phyloP scores from a whole-genome alignment of 2,888 invertebrate genomes.

The Protula sp. region DNA sequence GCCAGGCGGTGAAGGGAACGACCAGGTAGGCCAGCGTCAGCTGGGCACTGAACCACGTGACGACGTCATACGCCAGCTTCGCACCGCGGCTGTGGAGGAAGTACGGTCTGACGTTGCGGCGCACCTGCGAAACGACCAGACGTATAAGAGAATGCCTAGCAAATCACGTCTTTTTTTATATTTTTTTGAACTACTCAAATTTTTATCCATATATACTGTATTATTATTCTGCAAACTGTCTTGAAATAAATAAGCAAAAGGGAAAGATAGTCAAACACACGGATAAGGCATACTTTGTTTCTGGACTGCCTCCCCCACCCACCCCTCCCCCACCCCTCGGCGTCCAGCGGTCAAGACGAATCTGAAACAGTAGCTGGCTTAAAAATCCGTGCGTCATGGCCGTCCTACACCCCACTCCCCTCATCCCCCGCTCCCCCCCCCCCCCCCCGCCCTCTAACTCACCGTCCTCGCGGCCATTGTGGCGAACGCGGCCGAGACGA shows the following conservation, averaged over 20 bases:
- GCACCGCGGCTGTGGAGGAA: constrained; percentile 10
- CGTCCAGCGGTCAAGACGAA: no score
- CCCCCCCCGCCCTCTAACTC: no score
- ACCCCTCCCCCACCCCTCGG: no score
- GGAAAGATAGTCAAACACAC: no score
- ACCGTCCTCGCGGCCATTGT: constrained; percentile 20
- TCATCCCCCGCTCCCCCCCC: no score
- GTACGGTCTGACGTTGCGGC: constrained; percentile 13
- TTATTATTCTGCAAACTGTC: background rate
- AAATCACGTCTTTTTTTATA: background rate
- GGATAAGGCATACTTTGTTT: no score
- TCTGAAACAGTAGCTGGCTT: no score
- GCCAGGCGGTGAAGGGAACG: constrained; percentile 32
- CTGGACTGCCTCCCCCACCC: no score
- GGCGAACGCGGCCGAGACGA: constrained; percentile 18
- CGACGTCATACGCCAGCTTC: constrained; percentile 27
- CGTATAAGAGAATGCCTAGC: background rate
- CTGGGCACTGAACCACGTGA: constrained; percentile 33
- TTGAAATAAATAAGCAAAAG: background rate
- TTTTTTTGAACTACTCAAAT: background rate
- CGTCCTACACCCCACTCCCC: no score
- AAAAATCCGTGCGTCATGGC: no score
- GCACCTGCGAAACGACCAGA: constrained; percentile 7
- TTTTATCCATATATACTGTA: background rate
- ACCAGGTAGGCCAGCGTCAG: constrained; percentile 30